Conservation (phyloP, 2,888 invertebrate genomes). For the Macrosoma leucophasiata region DNA sequence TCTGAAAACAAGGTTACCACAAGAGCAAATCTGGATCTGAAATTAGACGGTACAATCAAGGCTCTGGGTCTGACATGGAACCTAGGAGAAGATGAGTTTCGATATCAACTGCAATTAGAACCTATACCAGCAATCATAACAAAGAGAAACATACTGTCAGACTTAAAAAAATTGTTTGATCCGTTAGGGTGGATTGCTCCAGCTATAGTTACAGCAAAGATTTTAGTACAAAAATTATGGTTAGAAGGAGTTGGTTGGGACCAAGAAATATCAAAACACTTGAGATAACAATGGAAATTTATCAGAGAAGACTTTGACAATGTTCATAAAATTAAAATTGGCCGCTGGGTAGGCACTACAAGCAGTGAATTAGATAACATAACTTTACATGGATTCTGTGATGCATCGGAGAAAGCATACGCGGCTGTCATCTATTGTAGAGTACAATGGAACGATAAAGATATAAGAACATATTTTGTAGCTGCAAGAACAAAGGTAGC, state of each 20-base stretch:
- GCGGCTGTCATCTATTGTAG: constrained; percentile 25
- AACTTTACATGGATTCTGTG: constrained; percentile 20
- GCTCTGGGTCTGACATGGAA: constrained; percentile 26
- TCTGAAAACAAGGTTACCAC: constrained; percentile 7
- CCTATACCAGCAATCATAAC: constrained; percentile 17
- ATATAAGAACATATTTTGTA: constrained; percentile 17
- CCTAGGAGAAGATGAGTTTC: constrained; percentile 21
- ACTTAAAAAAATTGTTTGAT: constrained; percentile 21
- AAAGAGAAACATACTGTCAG: constrained; percentile 27
- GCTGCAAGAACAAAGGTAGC: constrained; percentile 28
- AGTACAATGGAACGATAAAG: constrained; percentile 10
- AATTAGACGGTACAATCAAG: constrained; percentile 21
- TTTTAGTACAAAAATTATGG: constrained; percentile 28
- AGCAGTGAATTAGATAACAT: constrained; percentile 6
- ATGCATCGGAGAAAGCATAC: constrained; percentile 26
- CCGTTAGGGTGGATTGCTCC: constrained; percentile 29
- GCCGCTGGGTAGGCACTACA: constrained; percentile 13
- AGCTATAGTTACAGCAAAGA: constrained; percentile 25
- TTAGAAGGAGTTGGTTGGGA: constrained; percentile 14
- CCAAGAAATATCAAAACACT: constrained; percentile 8
- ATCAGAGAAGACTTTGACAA: constrained; percentile 9
- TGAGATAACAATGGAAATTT: constrained; percentile 16
- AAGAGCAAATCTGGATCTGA: constrained; percentile 13
- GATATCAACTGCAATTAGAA: constrained; percentile 20
- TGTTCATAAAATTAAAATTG: constrained; percentile 9